phyloP scores from a whole-genome alignment of 1,140 invertebrate genomes.

The Lamellibrachia luymesi region DNA sequence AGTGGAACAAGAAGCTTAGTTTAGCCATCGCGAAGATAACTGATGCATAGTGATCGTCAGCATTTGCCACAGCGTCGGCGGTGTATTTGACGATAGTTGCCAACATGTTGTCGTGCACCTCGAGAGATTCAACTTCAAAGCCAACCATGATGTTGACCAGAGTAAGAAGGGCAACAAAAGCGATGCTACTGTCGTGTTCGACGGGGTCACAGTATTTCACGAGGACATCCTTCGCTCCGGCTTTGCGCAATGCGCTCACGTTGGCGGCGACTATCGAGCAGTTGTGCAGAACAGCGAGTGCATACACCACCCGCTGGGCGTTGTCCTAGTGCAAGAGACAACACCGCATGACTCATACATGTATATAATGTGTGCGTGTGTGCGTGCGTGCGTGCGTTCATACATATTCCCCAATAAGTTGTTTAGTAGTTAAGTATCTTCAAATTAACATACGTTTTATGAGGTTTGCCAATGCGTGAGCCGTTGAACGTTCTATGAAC shows the following conservation, averaged over 20 bases:
- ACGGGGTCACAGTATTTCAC: not conserved
- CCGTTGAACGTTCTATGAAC: too few relatives aligned
- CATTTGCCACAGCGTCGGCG: not conserved
- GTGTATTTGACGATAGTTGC: not conserved
- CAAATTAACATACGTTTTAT: too few relatives aligned
- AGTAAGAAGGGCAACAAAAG: not conserved
- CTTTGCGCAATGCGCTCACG: not conserved
- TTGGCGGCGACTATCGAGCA: not conserved
- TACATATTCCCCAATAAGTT: not conserved
- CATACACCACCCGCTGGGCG: not conserved
- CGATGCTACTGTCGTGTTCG: not conserved
- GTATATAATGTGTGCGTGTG: not conserved
- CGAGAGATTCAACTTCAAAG: not conserved
- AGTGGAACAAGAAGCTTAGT: not conserved
- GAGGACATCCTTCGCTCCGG: not conserved
- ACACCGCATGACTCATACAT: not conserved
- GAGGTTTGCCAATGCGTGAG: too few relatives aligned
- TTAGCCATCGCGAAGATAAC: not conserved
- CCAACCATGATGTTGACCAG: not conserved
- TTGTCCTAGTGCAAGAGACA: not conserved
- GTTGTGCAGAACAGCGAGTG: not conserved
- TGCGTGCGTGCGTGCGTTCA: not conserved
- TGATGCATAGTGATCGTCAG: not conserved
- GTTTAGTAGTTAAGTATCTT: not conserved
- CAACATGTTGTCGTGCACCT: not conserved